phyloP scores from a whole-genome alignment of 2,888 invertebrate species.

The Acutogordius australiensis region DNA sequence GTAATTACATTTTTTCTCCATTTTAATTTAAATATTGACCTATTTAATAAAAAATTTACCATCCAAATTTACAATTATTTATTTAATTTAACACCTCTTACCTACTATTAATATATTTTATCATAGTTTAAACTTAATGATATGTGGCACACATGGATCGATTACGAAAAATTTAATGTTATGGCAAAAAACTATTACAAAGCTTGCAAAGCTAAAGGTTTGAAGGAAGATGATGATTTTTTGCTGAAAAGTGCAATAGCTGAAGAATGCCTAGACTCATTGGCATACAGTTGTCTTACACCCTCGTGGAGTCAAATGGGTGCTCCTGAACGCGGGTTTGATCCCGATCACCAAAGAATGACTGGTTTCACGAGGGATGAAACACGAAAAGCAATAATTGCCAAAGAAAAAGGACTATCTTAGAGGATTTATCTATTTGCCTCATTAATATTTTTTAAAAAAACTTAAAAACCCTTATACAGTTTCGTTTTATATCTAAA shows the following conservation, averaged over 20 bases:
- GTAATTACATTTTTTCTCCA: background rate
- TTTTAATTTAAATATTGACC: too few relatives aligned
- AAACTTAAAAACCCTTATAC: too few relatives aligned
- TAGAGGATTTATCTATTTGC: too few relatives aligned
- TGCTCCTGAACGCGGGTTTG: constrained; percentile 29
- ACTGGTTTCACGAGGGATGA: background rate
- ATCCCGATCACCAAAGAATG: constrained; percentile 26
- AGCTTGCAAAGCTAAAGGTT: constrained; percentile 15
- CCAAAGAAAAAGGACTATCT: too few relatives aligned
- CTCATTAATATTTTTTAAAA: too few relatives aligned
- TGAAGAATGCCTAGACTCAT: constrained; percentile 27
- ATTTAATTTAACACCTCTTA: too few relatives aligned
- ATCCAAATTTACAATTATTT: too few relatives aligned
- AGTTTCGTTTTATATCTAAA: too few relatives aligned
- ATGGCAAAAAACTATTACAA: constrained; percentile 18
- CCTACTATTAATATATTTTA: too few relatives aligned
- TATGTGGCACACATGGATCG: constrained; percentile 33
- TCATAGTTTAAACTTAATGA: constrained; percentile 26
- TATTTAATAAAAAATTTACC: too few relatives aligned
- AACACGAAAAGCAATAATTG: too few relatives aligned
- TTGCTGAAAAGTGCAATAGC: constrained; percentile 20
- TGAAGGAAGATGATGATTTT: too few relatives aligned
- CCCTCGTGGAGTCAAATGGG: constrained; percentile 32
- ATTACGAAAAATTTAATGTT: constrained; percentile 29
- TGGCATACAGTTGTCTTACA: constrained; percentile 29